phyloP scores from a whole-genome alignment of 2,113 vertebrate genomes.

The Nothobranchius kuhntae region DNA sequence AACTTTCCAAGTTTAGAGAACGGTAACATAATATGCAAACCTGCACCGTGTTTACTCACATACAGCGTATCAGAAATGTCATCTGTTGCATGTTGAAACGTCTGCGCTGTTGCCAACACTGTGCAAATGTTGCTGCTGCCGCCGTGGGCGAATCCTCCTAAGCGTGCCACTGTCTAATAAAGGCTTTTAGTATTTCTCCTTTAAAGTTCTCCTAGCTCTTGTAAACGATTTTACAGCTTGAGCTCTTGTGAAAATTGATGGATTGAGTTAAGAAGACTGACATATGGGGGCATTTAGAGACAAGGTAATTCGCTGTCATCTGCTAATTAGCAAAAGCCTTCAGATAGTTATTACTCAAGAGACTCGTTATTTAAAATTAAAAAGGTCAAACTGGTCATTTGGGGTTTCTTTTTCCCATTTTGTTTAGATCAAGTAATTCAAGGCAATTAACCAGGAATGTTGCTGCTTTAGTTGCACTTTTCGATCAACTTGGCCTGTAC shows the following conservation, averaged over 20 bases:
- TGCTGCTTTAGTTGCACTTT: slow-evolving; percentile 22
- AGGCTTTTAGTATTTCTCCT: slow-evolving; percentile 34
- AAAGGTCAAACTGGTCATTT: neutral
- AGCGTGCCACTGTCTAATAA: slow-evolving; percentile 61
- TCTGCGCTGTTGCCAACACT: slow-evolving; percentile 32
- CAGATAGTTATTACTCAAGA: neutral
- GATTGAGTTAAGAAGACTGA: slow-evolving; percentile 21
- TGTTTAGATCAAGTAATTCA: slow-evolving; percentile 24
- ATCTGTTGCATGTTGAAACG: slow-evolving; percentile 58
- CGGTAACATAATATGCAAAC: slow-evolving; percentile 20
- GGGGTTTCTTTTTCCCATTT: neutral
- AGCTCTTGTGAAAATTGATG: slow-evolving; percentile 28
- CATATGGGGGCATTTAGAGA: slow-evolving; percentile 14
- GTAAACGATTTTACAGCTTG: slow-evolving; percentile 41
- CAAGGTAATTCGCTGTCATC: slow-evolving; percentile 12
- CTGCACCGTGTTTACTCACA: slow-evolving; percentile 49
- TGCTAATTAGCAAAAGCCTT: slow-evolving; percentile 13
- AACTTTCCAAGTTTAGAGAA: slow-evolving; percentile 24
- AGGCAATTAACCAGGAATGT: slow-evolving; percentile 26
- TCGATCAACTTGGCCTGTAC: slow-evolving; percentile 17
- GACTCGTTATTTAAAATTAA: neutral
- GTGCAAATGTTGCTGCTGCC: slow-evolving; percentile 43
- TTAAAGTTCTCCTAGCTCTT: slow-evolving; percentile 31
- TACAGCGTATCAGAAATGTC: slow-evolving; percentile 35
- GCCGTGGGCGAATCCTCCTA: slow-evolving; percentile 42